Conservation (phyloP, 2,797 vertebrate species). For the Atherinosoma microstoma region DNA sequence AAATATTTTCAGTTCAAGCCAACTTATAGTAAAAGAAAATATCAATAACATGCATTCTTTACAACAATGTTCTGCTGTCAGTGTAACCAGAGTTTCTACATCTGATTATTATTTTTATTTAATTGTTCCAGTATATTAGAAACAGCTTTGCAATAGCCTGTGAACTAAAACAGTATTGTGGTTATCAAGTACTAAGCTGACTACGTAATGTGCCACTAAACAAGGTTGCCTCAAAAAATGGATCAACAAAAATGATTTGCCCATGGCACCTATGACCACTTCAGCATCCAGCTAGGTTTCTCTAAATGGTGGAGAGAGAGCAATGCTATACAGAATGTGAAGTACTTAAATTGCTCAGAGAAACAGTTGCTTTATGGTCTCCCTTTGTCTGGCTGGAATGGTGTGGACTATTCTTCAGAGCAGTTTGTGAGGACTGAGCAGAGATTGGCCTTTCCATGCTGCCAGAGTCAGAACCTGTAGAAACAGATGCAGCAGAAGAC, state of each 20-base stretch:
- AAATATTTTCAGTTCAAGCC: not conserved
- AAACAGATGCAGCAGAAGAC: constrained; percentile 2
- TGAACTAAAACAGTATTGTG: not conserved
- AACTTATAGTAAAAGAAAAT: not conserved
- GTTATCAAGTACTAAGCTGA: not conserved
- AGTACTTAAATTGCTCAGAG: not conserved
- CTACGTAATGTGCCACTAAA: not conserved
- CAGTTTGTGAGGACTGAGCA: constrained; percentile 16
- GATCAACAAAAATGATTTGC: not conserved
- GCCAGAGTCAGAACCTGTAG: constrained; percentile 78
- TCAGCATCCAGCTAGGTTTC: constrained; percentile 82
- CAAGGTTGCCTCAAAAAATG: not conserved
- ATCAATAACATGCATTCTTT: not conserved
- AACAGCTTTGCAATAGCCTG: not conserved
- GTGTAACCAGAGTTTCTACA: not conserved
- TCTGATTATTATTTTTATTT: not conserved
- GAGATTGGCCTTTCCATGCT: constrained; percentile 33
- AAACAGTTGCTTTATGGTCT: not conserved
- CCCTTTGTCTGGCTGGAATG: not conserved
- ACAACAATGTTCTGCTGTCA: not conserved
- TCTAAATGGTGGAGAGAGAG: constrained; percentile 64
- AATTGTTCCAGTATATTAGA: not conserved
- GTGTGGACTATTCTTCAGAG: not conserved
- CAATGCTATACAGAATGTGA: constrained; percentile 39
- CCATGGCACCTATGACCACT: constrained; percentile 58